A percentile compares a stretch with the other conserved stretches of the same genome.
These are phyloP conservation scores for Cosmorhoe ocellata DNA, from an alignment of 2,888 invertebrate genomes.

Conservation along the genomic window DNA sequence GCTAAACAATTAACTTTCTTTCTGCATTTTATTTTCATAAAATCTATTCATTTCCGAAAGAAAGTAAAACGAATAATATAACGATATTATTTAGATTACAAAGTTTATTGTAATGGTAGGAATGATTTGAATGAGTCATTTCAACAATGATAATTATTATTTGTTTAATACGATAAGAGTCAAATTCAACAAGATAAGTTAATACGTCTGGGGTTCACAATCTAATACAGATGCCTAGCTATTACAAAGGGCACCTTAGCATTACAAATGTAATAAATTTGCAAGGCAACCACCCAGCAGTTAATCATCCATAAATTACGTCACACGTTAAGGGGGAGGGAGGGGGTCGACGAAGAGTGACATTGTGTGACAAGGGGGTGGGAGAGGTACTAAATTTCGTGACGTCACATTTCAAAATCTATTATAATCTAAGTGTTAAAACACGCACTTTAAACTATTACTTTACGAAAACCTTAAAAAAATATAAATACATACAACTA, in stretches of 20 bases:
- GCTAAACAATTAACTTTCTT: constrained; percentile 71
- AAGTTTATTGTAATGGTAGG: constrained; percentile 61
- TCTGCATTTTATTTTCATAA: constrained; percentile 61
- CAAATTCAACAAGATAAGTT: constrained; percentile 16
- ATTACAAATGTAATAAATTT: constrained; percentile 12
- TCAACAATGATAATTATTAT: constrained; percentile 53
- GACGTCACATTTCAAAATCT: too few relatives aligned
- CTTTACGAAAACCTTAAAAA: too few relatives aligned
- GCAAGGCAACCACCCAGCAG: constrained; percentile 10
- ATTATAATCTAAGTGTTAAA: too few relatives aligned
- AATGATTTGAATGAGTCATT: constrained; percentile 73
- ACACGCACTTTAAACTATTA: too few relatives aligned
- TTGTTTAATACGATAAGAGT: constrained; percentile 21
- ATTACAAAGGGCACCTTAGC: constrained; percentile 18
- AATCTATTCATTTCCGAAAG: constrained; percentile 57
- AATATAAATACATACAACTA: too few relatives aligned
- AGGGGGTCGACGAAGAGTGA: too few relatives aligned
- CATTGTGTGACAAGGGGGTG: too few relatives aligned
- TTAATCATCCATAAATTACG: too few relatives aligned
- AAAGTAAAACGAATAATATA: constrained; percentile 52
- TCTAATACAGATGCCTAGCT: constrained; percentile 20
- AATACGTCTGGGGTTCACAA: constrained; percentile 18
- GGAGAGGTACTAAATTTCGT: too few relatives aligned
- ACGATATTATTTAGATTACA: constrained; percentile 51
- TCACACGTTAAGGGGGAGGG: too few relatives aligned